Base-by-base conservation (phyloP, 2,113 vertebrate genomes). In the Muntiacus muntjak region DNA sequence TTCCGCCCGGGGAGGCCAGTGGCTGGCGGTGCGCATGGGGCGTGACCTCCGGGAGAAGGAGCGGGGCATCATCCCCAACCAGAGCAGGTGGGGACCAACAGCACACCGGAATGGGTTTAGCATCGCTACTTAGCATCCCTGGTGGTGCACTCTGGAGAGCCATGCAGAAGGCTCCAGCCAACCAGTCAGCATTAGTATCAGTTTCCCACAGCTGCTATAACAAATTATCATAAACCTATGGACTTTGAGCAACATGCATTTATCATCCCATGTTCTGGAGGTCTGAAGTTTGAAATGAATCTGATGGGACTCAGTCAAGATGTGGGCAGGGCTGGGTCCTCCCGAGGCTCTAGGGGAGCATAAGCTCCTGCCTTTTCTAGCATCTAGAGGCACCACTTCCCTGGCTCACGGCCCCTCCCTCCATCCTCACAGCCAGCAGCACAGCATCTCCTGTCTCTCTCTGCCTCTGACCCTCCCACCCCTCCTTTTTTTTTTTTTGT, bases 61-160 rank as follows among this genome's bases (percentile, higher is more conserved):
- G 43, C 99, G 99, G 60, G 99, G 99, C 28, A 98, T 99, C 98
- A 99, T 99, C 89, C 99, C 99, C 94, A 99, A 99, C 98, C 99
- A 87, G 96, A 98, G 97, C 95, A 99, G 99, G 99, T 99, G 94
- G 21, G 97, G 8, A 74, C 36, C 67, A 25, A 40, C 86, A 0
- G 2, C 30, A 55, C 3, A 1, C 3, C 13, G 7, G 55, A 19
- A 4, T 2, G 1, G 54, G 26, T 15, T 3, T 6, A 1, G 9
- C 5, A n/a, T 26, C 5, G 11, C 47, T 21, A 3, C 55, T 30
- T 50, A 13, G n/a, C 2, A 1, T 4, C 17, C 16, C 7, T 47
- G 5, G 3, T 21, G 62, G 17, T 15, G 16, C 58, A 9, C 1
- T 23, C 67, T 5, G 4, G 13, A 50, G 62, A n/a, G 4, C 17